Evolutionary conservation across 2,113 vertebrate species (phyloP).

Genomic region (Gnathonemus echidnorhynchus): DNA sequence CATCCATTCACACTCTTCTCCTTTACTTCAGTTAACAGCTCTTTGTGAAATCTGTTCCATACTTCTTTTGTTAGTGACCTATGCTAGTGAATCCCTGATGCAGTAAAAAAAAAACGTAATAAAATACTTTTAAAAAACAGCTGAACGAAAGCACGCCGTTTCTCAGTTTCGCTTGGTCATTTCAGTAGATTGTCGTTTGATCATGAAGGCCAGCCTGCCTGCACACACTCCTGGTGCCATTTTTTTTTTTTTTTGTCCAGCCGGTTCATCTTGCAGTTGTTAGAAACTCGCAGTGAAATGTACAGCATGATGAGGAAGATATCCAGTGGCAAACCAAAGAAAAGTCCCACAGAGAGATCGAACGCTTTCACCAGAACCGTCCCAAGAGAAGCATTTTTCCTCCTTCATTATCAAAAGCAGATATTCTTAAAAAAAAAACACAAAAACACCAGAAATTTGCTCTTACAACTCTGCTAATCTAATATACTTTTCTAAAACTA

Average conservation of each 20-base stretch:
- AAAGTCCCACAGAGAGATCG: slow-evolving; percentile 31
- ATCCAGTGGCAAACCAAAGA: slow-evolving; percentile 58
- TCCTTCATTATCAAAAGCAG: slow-evolving; percentile 53
- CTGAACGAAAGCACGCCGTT: slow-evolving; percentile 29
- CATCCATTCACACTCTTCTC: slow-evolving; percentile 20
- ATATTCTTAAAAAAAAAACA: slow-evolving; percentile 44
- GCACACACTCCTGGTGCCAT: slow-evolving; percentile 40
- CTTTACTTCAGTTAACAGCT: slow-evolving; percentile 23
- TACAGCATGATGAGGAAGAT: slow-evolving; percentile 48
- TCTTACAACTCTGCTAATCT: slow-evolving; percentile 58
- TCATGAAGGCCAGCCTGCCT: slow-evolving; percentile 61
- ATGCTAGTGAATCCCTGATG: slow-evolving; percentile 46
- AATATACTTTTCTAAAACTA: slow-evolving; percentile 56
- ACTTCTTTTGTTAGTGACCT: slow-evolving; percentile 36
- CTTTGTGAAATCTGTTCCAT: slow-evolving; percentile 30
- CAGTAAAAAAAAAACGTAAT: slow-evolving; percentile 46
- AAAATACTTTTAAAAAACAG: slow-evolving; percentile 27
- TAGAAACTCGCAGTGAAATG: slow-evolving; percentile 47
- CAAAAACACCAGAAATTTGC: slow-evolving; percentile 60
- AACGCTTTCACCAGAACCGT: slow-evolving; percentile 37
- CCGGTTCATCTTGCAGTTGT: slow-evolving; percentile 47
- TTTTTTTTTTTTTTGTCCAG: slow-evolving; percentile 11
- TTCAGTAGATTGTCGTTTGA: slow-evolving; percentile 70
- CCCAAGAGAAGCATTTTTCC: slow-evolving; percentile 37
- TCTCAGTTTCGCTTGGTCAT: slow-evolving; percentile 62